phyloP scores from a whole-genome alignment of 2,888 invertebrate species.

The Neoaliturus tenellus region DNA sequence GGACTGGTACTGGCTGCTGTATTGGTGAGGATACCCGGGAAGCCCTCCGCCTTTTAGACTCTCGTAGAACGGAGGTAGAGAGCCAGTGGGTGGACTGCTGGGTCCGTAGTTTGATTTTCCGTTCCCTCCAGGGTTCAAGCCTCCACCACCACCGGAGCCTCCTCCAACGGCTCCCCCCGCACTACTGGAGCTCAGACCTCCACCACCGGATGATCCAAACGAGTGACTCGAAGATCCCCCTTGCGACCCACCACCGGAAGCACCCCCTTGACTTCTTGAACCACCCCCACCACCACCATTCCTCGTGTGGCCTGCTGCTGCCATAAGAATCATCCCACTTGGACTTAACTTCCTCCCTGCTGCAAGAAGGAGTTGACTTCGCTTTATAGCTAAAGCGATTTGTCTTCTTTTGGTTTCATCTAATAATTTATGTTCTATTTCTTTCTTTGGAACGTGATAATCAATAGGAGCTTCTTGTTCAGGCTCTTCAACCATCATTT shows the following conservation, averaged over 20 bases:
- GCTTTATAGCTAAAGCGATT: constrained; percentile 65
- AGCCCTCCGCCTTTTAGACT: constrained; percentile 83
- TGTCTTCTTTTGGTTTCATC: constrained; percentile 62
- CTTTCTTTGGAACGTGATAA: constrained; percentile 89
- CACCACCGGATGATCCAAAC: constrained; percentile 75
- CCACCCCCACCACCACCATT: constrained; percentile 75
- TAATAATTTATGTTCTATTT: constrained; percentile 64
- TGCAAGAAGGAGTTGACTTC: constrained; percentile 62
- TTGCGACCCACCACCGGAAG: constrained; percentile 75
- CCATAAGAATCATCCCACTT: constrained; percentile 77
- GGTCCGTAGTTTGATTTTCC: constrained; percentile 92
- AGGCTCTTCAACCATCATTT: constrained; percentile 74
- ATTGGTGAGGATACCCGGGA: constrained; percentile 73
- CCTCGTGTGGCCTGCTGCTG: constrained; percentile 89
- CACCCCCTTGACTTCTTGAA: constrained; percentile 72
- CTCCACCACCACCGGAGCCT: constrained; percentile 80
- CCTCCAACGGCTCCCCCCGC: constrained; percentile 76
- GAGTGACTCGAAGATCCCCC: constrained; percentile 63
- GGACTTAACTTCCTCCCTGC: constrained; percentile 62
- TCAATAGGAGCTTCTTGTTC: constrained; percentile 93
- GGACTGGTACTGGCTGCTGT: constrained; percentile 77
- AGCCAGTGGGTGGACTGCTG: constrained; percentile 91
- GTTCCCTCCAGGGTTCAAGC: constrained; percentile 84
- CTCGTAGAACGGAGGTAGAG: constrained; percentile 93
- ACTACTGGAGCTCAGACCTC: constrained; percentile 78